Evolutionary conservation across 1,140 invertebrate species (phyloP), one percentile per base, ranked within the genome.

Genomic region (Maconellicoccus hirsutus): DNA sequence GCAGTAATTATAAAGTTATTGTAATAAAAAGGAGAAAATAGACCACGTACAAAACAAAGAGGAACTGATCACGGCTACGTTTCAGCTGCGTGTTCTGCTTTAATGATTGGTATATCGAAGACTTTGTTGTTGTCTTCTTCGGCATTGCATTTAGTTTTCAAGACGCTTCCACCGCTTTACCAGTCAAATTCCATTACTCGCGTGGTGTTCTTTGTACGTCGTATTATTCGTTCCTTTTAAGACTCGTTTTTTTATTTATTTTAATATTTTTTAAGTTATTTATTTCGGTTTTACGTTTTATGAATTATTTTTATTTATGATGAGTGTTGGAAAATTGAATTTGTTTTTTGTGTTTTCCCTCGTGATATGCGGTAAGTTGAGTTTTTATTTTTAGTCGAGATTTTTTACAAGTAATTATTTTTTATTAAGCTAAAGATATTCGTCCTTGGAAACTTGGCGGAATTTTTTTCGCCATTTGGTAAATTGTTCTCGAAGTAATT

Each of bases 51-150:
- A 52, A 52, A 52, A 52, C 42, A 52, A 52, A 52, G 42, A 52
- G 42, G 42, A 52, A 52, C 42, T 16, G 42, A 52, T 52, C 42
- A 14, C 42, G 42, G 42, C 42, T 52, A 52, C 42, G 42, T 52
- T 19, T 52, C n/a, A 14, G 42, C 42, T 52, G 42, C 42, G 42
- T 19, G 42, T 52, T 52, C 42, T 52, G 42, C 42, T 52, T 16
- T 52, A 52, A 52, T 52, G 42, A 52, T 52, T 16, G 16, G 42
- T 52, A 52, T 16, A 52, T 52, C 42, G 42, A 52, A 52, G 42
- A 52, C 42, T 52, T 52, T 52, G 42, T 52, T 52, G 42, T 52
- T 52, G 42, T 52, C 42, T 52, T 52, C 42, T 52, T 52, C 42
- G 6, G 42, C 16, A 52, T 52, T 52, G 42, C 42, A 52, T 52